These are phyloP conservation scores for Tribolium madens DNA, from an alignment of 1,140 invertebrate species.

Conservation along the genomic window DNA sequence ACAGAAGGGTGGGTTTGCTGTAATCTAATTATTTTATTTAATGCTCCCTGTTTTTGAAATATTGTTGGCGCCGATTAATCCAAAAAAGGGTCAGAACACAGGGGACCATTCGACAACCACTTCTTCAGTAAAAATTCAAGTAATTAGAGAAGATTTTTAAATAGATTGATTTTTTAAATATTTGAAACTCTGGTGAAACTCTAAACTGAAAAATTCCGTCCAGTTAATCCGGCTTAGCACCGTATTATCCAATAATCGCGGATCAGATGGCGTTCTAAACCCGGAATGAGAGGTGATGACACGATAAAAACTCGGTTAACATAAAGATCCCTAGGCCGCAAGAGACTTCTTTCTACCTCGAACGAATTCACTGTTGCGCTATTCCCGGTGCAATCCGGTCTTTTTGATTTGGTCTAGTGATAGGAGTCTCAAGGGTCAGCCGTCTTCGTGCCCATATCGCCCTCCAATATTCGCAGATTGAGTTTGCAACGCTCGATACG, in stretches of 20 bases:
- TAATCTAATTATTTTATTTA: constrained; percentile 45
- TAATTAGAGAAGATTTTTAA: too few species aligned
- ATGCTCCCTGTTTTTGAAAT: constrained; percentile 19
- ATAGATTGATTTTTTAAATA: too few species aligned
- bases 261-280: neutral
- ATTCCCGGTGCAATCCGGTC: constrained; percentile 33
- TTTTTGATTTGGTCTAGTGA: constrained; percentile 42
- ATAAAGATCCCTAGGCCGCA: constrained; percentile 12
- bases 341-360: neutral
- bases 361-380: constrained; percentile 30
- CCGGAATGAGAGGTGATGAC: constrained; percentile 13
- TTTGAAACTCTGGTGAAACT: neutral
- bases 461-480: constrained; percentile 38
- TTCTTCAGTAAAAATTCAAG: neutral
- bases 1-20: constrained; percentile 31
- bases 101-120: neutral
- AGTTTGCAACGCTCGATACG: constrained; percentile 12
- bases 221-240: neutral
- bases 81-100: too few species aligned
- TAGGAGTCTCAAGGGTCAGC: constrained; percentile 31
- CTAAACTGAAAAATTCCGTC: neutral
- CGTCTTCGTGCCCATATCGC: constrained; percentile 23
- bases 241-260: neutral
- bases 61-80: neutral
- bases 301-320: constrained; percentile 29